Percentiles rank a stretch among this genome's conserved stretches.
These are phyloP conservation scores for Pomacea canaliculata DNA, from an alignment of 2,888 invertebrate genomes.

Conservation along the genomic window DNA sequence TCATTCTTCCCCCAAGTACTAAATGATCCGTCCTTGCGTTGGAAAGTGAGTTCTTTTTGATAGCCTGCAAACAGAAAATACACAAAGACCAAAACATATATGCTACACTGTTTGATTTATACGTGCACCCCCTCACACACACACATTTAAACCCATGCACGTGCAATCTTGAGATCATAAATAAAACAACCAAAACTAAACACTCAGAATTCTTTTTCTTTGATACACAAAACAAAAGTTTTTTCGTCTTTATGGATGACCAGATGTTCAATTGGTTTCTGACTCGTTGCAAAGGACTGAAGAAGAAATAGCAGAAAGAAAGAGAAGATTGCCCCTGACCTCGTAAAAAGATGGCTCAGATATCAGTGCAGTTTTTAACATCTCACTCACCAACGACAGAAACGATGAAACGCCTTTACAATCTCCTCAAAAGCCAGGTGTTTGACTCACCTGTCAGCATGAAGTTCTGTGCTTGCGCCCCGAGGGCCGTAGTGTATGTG, in stretches of 20 bases:
- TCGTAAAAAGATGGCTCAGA: too few species aligned
- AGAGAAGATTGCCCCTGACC: background rate
- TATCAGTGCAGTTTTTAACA: background rate
- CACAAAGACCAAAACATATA: background rate
- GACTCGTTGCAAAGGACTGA: too few species aligned
- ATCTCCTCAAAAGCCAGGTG: background rate
- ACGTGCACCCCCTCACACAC: background rate
- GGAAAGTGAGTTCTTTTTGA: conserved; percentile 90
- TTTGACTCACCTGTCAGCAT: conserved; percentile 77
- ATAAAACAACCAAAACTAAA: too few species aligned
- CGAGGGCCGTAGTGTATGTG: conserved; percentile 77
- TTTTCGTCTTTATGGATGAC: too few species aligned
- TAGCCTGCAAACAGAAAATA: conserved; percentile 74
- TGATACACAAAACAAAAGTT: too few species aligned
- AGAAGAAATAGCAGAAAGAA: background rate
- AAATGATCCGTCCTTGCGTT: conserved; percentile 89
- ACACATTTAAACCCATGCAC: background rate
- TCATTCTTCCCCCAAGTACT: conserved; percentile 81
- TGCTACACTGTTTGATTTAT: background rate
- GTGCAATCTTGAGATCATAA: too few species aligned
- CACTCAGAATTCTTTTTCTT: too few species aligned
- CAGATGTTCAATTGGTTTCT: too few species aligned
- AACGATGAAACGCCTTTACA: background rate
- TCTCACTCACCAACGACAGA: too few species aligned
- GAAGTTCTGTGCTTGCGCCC: conserved; percentile 75